Conservation (phyloP, 2,888 invertebrate genomes). For the Deilephila elpenor region DNA sequence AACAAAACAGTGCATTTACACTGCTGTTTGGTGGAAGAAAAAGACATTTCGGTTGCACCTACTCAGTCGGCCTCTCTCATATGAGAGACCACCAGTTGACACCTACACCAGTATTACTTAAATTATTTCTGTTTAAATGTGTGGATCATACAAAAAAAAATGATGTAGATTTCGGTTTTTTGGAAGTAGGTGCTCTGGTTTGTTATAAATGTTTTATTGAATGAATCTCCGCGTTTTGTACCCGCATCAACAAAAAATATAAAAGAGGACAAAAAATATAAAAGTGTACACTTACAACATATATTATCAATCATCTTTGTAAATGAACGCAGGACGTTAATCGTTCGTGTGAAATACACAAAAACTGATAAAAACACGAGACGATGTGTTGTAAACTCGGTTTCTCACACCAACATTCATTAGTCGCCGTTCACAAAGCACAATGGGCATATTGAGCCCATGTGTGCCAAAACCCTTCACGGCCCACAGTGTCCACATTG, state of each 20-base stretch:
- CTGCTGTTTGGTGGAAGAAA: too few species aligned
- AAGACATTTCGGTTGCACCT: too few species aligned
- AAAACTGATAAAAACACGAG: slow-evolving; percentile 46
- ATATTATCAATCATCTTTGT: slow-evolving; percentile 17
- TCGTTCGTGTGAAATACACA: slow-evolving; percentile 16
- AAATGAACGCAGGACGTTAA: not conserved
- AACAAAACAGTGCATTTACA: too few species aligned
- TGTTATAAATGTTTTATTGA: not conserved
- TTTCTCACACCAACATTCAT: slow-evolving; percentile 71
- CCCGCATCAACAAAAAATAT: not conserved
- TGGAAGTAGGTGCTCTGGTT: too few species aligned
- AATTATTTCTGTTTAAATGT: too few species aligned
- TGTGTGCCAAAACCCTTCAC: slow-evolving; percentile 76
- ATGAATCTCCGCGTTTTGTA: not conserved
- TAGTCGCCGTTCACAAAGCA: slow-evolving; percentile 64
- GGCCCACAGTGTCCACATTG: slow-evolving; percentile 67
- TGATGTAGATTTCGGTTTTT: too few species aligned
- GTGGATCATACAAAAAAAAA: too few species aligned
- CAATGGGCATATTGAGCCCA: slow-evolving; percentile 78
- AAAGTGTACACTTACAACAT: not conserved
- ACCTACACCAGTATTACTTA: too few species aligned
- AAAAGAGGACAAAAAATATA: not conserved
- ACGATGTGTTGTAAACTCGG: slow-evolving; percentile 34
- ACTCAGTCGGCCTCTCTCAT: too few species aligned
- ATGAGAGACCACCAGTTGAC: too few species aligned